Evolutionary conservation across 2,888 invertebrate genomes (phyloP), one percentile per base, ranked within the genome.

Genomic region (Xanthorhoe spadicearia): DNA sequence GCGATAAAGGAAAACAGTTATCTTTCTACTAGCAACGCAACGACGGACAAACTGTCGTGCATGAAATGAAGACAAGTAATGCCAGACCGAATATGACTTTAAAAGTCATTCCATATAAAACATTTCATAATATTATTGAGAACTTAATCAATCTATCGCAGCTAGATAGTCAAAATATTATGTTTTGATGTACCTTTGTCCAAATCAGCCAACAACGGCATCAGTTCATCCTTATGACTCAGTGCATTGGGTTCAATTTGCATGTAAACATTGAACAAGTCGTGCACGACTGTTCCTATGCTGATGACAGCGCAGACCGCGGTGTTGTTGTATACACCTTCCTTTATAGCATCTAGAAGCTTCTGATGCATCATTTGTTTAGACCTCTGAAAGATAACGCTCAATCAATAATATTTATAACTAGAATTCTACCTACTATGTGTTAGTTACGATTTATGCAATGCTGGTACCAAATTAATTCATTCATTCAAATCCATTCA

Each of bases 301-400:
- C 88, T 84, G 58, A 92, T 88, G 0, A 89, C 81, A 0, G 79
- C 61, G 77, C 88, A 86, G 0, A 86, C 81, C 48, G 76, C 74
- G 7, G 9, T 68, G 56, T 83, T 87, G 10, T 81, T 75, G 63
- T 89, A 88, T 1, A 49, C 15, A 32, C 81, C 75, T 38, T 80
- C 75, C 19, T 84, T 84, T 19, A 86, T 70, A 28, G 87, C 72
- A 10, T 82, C 82, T 50, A 89, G 49, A 18, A 93, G 69, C 50
- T 74, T 81, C 48, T 85, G 83, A 55, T 90, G 87, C 86, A 93
- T 88, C 84, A 88, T 84, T 70, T 89, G 88, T 71, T 87, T 89
- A 1, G 86, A 83, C 84, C 87, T 90, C 92, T 93, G 81, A 61
- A 83, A 80, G 15, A 54, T 32, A 32, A 32, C 7, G 32, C 32